These are phyloP conservation scores for Numenius phaeopus DNA, from an alignment of 2,797 vertebrate genomes.

Conservation along the genomic window DNA sequence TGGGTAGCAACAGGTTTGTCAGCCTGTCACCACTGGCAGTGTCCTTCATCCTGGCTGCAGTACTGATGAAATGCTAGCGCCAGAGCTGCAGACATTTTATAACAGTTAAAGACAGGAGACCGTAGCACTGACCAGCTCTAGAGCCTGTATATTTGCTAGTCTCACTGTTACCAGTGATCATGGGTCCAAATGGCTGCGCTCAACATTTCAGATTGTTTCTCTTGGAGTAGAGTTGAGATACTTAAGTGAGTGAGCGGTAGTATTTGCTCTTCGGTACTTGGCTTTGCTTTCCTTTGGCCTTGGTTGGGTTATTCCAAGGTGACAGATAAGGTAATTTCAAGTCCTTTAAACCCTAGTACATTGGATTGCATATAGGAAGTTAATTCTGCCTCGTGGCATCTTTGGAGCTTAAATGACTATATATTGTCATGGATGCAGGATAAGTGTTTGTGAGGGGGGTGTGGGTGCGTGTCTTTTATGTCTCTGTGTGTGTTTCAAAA, in stretches of 20 bases:
- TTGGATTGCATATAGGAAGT: background rate
- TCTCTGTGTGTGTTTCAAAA: background rate
- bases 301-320: background rate
- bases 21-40: background rate
- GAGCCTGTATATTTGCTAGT: background rate
- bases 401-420: background rate
- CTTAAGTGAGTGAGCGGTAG: background rate
- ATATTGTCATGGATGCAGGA: background rate
- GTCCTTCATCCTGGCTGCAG: background rate
- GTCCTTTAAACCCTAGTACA: background rate
- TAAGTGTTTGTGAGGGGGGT: background rate
- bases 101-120: background rate
- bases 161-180: background rate
- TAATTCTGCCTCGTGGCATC: background rate
- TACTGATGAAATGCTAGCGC: background rate
- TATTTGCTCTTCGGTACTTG: background rate
- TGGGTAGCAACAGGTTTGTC: background rate
- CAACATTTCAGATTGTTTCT: background rate
- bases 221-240: background rate
- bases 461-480: background rate
- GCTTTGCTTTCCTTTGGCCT: slow-evolving; percentile 5
- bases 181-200: background rate
- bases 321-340: background rate
- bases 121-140: background rate
- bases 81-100: background rate